A percentile compares a stretch with the other conserved stretches of the same genome.
These are phyloP conservation scores for Ferrisia virgata DNA, from an alignment of 2,888 invertebrate genomes.

Conservation along the genomic window DNA sequence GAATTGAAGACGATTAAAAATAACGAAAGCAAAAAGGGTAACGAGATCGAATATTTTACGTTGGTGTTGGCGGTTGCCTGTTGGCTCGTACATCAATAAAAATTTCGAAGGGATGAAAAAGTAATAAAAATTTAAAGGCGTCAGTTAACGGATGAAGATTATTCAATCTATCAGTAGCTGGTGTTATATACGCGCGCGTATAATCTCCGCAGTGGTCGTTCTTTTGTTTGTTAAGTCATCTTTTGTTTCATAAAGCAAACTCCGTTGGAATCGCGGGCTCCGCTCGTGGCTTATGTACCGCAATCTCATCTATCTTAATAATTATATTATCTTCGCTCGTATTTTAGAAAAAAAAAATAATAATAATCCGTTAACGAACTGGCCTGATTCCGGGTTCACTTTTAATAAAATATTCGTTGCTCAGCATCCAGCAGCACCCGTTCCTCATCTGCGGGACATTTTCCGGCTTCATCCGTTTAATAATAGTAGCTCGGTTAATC, in stretches of 20 bases:
- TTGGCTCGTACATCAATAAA: not conserved
- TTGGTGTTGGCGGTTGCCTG: not conserved
- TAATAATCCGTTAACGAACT: slow-evolving; percentile 46
- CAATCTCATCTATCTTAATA: slow-evolving; percentile 46
- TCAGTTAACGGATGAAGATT: slow-evolving; percentile 35
- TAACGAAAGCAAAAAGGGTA: not conserved
- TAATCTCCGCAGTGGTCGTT: slow-evolving; percentile 46
- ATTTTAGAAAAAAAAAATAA: slow-evolving; percentile 41
- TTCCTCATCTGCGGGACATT: slow-evolving; percentile 40
- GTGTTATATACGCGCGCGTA: not conserved
- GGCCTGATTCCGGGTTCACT: slow-evolving; percentile 41
- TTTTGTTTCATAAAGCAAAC: slow-evolving; percentile 46
- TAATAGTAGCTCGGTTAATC: slow-evolving; percentile 32
- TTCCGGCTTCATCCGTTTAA: slow-evolving; percentile 42
- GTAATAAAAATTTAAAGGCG: slow-evolving; percentile 33
- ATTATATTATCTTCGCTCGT: slow-evolving; percentile 45
- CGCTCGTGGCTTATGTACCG: slow-evolving; percentile 40
- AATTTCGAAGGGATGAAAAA: slow-evolving; percentile 23
- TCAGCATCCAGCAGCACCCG: slow-evolving; percentile 11
- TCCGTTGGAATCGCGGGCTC: slow-evolving; percentile 33
- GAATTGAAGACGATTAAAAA: slow-evolving; percentile 2
- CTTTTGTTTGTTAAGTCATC: slow-evolving; percentile 45
- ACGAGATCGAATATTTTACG: slow-evolving; percentile 14
- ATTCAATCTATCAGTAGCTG: slow-evolving; percentile 38
- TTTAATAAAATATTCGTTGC: slow-evolving; percentile 41